Evolutionary conservation across 2,797 vertebrate genomes (phyloP), one percentile per base, ranked within the genome.

Genomic region (Salarias fasciatus): DNA sequence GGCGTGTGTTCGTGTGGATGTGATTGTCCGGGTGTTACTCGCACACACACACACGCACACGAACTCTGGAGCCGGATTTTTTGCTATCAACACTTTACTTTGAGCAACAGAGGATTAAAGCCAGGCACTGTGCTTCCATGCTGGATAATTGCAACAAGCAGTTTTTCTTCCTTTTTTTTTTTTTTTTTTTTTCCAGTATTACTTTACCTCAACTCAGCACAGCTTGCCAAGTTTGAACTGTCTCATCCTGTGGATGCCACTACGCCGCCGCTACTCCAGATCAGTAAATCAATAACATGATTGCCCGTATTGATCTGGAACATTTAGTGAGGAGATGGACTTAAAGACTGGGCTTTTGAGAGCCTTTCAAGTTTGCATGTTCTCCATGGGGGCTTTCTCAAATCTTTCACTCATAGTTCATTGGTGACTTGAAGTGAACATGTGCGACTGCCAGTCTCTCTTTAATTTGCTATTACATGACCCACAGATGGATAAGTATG

Each of bases 201-300:
- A 41, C 58, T 88, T 77, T 53, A 45, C 47, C 41, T 56, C 38
- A 78, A 72, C 75, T 88, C 77, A 78, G 66, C 69, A 88, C 18
- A 75, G 77, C 70, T 80, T 84, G 80, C 81, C 79, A 86, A 80
- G 68, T 66, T 69, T 12, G 37, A 50, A 63, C 79, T 41, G 37
- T 56, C 49, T 56, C 48, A 51, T 63, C 24, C 33, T 28, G 40
- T 55, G 10, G 10, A 38, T 38, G 66, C 89, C 87, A 93, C 94
- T 93, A 92, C 93, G 94, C 84, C 84, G 86, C 92, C 94, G 94
- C 95, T 95, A 92, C 18, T 24, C 18, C 24, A 94, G 95, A 94
- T 93, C 93, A 91, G 87, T 24, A 3, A 24, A 24, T 24, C 18
- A 24, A 24, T 24, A 24, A 18, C 18, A 3, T 24, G 18, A 24